Evolutionary conservation across 2,797 vertebrate genomes (phyloP).

Genomic region (Eleutherodactylus coqui): DNA sequence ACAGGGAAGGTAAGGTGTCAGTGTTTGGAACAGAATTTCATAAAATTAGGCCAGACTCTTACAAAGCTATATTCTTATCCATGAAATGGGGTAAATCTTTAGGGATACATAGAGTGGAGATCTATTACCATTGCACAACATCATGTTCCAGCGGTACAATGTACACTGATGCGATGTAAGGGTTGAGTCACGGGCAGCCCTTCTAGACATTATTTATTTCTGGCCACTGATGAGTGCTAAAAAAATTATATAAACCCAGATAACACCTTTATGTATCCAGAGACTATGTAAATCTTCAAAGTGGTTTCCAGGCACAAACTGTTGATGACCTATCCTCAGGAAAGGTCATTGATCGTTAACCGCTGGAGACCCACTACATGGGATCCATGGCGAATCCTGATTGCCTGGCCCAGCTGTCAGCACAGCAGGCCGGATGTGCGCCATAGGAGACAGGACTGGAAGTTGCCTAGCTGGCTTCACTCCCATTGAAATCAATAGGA

Average conservation of each 20-base stretch:
- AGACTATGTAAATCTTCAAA: too few relatives aligned
- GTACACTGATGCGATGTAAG: not conserved
- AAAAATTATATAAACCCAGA: not conserved
- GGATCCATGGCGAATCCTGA: too few relatives aligned
- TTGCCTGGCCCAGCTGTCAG: too few relatives aligned
- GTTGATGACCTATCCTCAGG: too few relatives aligned
- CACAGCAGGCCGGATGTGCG: too few relatives aligned
- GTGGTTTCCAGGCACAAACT: too few relatives aligned
- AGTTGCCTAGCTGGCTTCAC: too few relatives aligned
- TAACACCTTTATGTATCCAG: not conserved
- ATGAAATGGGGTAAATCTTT: not conserved
- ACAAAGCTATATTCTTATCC: not conserved
- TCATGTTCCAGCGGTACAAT: not conserved
- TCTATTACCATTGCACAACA: not conserved
- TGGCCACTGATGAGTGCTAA: not conserved
- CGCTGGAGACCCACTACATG: too few relatives aligned
- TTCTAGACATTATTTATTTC: not conserved
- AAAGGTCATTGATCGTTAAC: too few relatives aligned
- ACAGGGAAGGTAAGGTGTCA: conserved; percentile 90
- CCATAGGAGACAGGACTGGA: too few relatives aligned
- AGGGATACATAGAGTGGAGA: not conserved
- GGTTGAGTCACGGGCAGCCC: not conserved
- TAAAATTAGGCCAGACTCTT: not conserved
- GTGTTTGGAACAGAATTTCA: not conserved
- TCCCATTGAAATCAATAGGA: too few relatives aligned